Base-by-base conservation (phyloP, 2,113 vertebrate genomes). In the Nothocercus nigrocapillus region DNA sequence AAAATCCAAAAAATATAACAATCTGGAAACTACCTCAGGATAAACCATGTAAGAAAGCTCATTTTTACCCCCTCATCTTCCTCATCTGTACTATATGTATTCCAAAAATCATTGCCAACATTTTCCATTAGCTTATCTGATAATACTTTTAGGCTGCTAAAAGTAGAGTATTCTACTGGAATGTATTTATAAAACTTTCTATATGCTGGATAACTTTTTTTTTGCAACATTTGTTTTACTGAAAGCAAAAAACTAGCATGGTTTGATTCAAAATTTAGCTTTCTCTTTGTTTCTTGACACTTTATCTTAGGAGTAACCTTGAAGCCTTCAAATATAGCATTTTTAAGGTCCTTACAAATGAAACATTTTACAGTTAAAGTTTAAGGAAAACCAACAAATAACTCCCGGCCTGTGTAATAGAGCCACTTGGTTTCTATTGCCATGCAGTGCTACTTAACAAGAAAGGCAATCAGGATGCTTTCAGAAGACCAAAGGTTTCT, bases 401-500 rank as follows among this genome's bases (percentile, higher is more conserved):
- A 45, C 27, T 88, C 44, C 20, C 11, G 2, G 27, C 2, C 27
- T 42, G 15, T 66, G 59, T 63, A 74, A 54, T 1, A 85, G 32
- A 77, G n/a, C 22, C 27, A 8, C 8, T 62, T 27, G 32, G 34
- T 67, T 94, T 85, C 75, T 92, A 19, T 86, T 81, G 85, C 80
- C 28, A 38, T 38, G 28, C 19, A 51, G 62, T 59, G 54, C 22
- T 61, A 30, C 36, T 85, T 82, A 85, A 58, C 28, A 38, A 82
- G 53, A 76, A 92, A 82, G 27, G 54, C 27, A 92, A 61, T 49
- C 25, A 79, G 44, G 7, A 90, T 32, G 36, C 17, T 82, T 91
- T 79, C 62, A 76, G 94, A 97, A 94, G 84, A 85, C 84, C 53
- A 91, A 87, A 92, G 47, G 22, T 76, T 95, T 87, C 47, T 87